phyloP scores from a whole-genome alignment of 2,888 invertebrate genomes.

The Torymus aiolomorphi region DNA sequence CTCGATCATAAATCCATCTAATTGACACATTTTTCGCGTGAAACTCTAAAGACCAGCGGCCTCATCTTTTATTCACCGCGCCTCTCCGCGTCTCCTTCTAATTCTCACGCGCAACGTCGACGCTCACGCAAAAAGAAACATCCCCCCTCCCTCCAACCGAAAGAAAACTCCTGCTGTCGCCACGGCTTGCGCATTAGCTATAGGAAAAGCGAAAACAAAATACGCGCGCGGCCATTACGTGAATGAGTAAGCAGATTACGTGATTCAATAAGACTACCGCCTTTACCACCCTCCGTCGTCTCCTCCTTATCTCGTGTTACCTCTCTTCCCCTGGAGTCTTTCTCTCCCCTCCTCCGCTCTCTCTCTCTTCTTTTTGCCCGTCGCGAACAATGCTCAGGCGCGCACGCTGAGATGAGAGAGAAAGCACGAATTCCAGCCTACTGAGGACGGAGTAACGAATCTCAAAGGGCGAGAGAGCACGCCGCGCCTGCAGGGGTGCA shows the following conservation, averaged over 20 bases:
- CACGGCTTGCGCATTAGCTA: conserved; percentile 15
- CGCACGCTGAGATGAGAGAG: conserved; percentile 23
- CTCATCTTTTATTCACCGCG: too few relatives aligned
- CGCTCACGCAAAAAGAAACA: too few relatives aligned
- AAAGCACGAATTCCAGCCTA: background rate
- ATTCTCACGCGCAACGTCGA: too few relatives aligned
- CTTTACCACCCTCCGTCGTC: background rate
- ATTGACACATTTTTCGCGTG: too few relatives aligned
- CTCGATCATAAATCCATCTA: too few relatives aligned
- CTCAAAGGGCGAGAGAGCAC: conserved; percentile 19
- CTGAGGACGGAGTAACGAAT: conserved; percentile 20
- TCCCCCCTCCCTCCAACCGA: too few relatives aligned
- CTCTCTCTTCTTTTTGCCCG: background rate
- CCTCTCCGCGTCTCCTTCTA: too few relatives aligned
- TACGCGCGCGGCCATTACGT: conserved; percentile 56
- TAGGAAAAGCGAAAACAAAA: conserved; percentile 36
- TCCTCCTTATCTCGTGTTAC: conserved; percentile 49
- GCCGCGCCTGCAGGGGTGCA: background rate
- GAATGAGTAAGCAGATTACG: conserved; percentile 64
- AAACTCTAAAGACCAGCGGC: too few relatives aligned
- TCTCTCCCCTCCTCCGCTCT: too few relatives aligned
- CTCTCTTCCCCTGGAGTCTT: conserved; percentile 9
- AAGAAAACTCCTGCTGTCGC: too few relatives aligned
- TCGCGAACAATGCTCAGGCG: conserved; percentile 10
- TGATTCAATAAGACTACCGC: conserved; percentile 64